Conservation (phyloP, 2,888 invertebrate species). For the Chaitophorus viminalis region DNA sequence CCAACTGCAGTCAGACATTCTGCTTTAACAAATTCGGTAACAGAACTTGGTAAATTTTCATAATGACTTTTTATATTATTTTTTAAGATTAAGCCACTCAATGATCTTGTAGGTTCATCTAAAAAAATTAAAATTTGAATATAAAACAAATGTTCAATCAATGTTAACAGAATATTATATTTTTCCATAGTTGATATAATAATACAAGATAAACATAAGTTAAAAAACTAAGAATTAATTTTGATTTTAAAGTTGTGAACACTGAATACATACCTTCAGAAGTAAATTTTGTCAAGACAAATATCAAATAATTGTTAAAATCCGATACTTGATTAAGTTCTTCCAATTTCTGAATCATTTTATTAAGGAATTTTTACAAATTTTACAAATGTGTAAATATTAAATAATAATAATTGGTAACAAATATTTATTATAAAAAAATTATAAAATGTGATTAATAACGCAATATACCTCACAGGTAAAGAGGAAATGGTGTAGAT, state of each 20-base stretch:
- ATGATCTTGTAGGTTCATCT: constrained; percentile 96
- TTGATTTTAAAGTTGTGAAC: not conserved
- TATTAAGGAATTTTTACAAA: constrained; percentile 68
- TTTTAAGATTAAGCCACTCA: constrained; percentile 97
- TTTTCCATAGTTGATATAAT: too few species aligned
- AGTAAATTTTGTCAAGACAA: constrained; percentile 93
- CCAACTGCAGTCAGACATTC: constrained; percentile 96
- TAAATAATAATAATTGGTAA: not conserved
- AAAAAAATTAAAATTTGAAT: constrained; percentile 63
- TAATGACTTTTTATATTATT: constrained; percentile 97
- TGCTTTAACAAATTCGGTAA: constrained; percentile 92
- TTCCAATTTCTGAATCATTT: constrained; percentile 86
- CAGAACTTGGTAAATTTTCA: constrained; percentile 87
- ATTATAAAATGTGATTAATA: not conserved
- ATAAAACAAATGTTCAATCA: not conserved
- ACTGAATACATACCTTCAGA: constrained; percentile 75
- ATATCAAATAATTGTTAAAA: constrained; percentile 98
- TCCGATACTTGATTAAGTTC: constrained; percentile 97
- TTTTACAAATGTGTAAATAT: not conserved
- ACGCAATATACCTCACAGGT: too few species aligned
- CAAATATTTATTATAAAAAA: not conserved
- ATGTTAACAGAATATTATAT: not conserved
- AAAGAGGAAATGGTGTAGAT: too few species aligned
- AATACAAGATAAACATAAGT: not conserved
- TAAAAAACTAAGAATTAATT: not conserved